A percentile compares a stretch with the other conserved stretches of the same genome.
These are phyloP conservation scores for Melipona quadrifasciata DNA, from an alignment of 1,140 invertebrate genomes.

Conservation along the genomic window DNA sequence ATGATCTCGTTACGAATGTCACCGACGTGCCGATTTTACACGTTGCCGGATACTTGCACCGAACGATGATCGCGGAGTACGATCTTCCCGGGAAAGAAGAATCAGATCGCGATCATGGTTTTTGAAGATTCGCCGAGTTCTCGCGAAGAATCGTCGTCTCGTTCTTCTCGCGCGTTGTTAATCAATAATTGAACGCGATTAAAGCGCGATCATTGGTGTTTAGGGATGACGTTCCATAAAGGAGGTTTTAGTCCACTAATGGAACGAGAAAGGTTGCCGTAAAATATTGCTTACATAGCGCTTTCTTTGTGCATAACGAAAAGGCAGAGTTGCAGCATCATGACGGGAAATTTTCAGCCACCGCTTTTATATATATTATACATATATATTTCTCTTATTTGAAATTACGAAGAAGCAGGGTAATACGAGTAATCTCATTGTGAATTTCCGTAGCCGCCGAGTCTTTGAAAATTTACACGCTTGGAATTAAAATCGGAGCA, in stretches of 20 bases:
- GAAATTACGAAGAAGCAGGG: background rate
- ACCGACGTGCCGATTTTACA: conserved; percentile 53
- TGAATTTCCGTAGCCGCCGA: background rate
- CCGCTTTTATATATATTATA: too few relatives aligned
- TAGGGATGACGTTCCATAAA: background rate
- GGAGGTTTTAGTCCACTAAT: background rate
- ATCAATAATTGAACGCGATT: background rate
- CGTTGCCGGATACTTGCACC: too few relatives aligned
- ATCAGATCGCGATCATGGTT: background rate
- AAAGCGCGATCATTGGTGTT: background rate
- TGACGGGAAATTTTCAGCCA: background rate
- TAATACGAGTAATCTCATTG: background rate
- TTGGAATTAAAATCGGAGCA: background rate
- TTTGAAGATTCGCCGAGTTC: background rate
- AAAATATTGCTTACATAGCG: background rate
- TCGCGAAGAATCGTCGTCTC: background rate
- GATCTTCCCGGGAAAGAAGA: background rate
- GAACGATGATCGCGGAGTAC: background rate
- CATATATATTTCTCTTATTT: background rate
- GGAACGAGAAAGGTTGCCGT: background rate
- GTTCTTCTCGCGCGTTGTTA: background rate
- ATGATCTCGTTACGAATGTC: conserved; percentile 59
- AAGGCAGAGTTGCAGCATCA: background rate
- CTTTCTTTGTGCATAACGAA: background rate
- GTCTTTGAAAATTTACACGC: too few relatives aligned